These are phyloP conservation scores for Oopsacas minuta DNA, from an alignment of 37 sponge, comb jelly and placozoan species.

Conservation along the genomic window DNA sequence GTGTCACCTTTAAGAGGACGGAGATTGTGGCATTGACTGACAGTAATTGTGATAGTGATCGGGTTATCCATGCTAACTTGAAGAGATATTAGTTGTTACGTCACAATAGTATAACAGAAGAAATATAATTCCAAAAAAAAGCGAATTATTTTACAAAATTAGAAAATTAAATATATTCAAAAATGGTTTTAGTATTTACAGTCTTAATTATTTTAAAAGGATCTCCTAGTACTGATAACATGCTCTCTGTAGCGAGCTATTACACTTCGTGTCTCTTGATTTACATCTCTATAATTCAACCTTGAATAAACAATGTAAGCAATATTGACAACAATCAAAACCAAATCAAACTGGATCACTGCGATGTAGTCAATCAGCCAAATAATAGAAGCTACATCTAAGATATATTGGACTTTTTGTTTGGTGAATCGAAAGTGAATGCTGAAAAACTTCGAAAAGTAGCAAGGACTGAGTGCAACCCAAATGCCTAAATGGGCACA, in stretches of 20 bases:
- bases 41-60: not conserved
- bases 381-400: constrained; percentile 1
- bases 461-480: not conserved
- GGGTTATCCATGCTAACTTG: not conserved
- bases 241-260: not conserved
- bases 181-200: no score
- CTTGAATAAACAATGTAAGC: not conserved
- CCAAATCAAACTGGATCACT: not conserved
- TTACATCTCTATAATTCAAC: not conserved
- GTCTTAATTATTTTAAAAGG: no score
- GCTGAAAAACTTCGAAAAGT: not conserved
- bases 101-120: no score
- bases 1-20: not conserved
- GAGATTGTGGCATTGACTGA: not conserved
- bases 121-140: no score
- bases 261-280: not conserved
- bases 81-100: no score
- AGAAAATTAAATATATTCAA: no score
- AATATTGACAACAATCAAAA: not conserved
- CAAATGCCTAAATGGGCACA: not conserved
- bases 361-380: not conserved
- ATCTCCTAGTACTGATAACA: not conserved
- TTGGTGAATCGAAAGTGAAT: not conserved
- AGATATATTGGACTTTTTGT: not conserved
- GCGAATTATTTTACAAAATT: no score